Evolutionary conservation across 2,888 invertebrate genomes (phyloP).

Genomic region (Portevinia maculata): DNA sequence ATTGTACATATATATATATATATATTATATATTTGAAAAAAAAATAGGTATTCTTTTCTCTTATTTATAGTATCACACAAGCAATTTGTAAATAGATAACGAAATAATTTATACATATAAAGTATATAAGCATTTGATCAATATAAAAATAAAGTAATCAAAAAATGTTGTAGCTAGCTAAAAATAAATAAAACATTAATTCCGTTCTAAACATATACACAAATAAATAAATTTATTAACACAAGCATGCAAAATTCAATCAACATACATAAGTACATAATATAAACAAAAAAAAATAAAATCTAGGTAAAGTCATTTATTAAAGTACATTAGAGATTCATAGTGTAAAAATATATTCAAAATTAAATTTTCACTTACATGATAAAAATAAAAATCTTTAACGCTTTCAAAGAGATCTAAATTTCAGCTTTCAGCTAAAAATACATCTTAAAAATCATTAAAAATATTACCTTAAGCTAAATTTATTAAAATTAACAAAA

Average conservation of each 20-base stretch:
- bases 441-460: conserved; percentile 49
- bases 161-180: conserved; percentile 67
- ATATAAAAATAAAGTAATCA: conserved; percentile 37
- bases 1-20: no score
- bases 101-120: conserved; percentile 27
- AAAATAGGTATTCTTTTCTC: conserved; percentile 24
- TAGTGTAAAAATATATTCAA: conserved; percentile 61
- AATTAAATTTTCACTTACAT: conserved; percentile 61
- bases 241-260: conserved; percentile 72
- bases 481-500: conserved; percentile 38
- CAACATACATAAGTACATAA: conserved; percentile 51
- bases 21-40: no score
- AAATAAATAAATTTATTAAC: conserved; percentile 52
- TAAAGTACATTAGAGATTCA: conserved; percentile 54
- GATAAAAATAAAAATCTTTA: conserved; percentile 32
- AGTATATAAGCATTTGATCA: conserved; percentile 20
- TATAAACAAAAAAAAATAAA: conserved; percentile 10
- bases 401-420: conserved; percentile 59
- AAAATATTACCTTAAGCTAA: conserved; percentile 59
- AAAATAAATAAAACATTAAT: conserved; percentile 36
- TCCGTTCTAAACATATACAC: conserved; percentile 33
- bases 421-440: conserved; percentile 62
- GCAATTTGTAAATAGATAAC: conserved; percentile 40
- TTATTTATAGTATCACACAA: conserved; percentile 26
- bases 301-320: conserved; percentile 49